Evolutionary conservation across 2,113 vertebrate species (phyloP).

Genomic region (Phoenicopterus ruber): DNA sequence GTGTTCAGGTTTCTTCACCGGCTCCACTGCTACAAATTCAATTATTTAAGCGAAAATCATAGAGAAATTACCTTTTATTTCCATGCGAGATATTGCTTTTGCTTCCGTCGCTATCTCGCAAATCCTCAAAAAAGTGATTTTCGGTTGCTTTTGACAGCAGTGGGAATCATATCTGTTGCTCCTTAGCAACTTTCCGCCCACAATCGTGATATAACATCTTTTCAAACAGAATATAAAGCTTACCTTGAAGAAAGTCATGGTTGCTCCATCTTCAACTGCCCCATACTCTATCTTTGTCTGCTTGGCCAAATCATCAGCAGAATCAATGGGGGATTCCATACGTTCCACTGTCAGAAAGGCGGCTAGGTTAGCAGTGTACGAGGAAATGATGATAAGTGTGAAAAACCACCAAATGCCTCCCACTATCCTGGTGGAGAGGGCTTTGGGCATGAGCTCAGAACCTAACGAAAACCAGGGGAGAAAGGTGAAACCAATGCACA

Average conservation of each 20-base stretch:
- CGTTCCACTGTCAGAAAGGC: constrained; percentile 98
- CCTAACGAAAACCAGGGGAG: constrained; percentile 87
- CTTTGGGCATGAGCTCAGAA: constrained; percentile 99
- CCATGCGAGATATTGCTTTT: too few species aligned
- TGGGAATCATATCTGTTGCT: accelerated
- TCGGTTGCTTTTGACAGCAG: neutral
- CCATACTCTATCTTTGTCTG: constrained; percentile 99
- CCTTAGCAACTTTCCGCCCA: neutral
- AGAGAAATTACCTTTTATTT: neutral
- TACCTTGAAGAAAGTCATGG: constrained; percentile 99
- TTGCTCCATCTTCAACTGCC: constrained; percentile 92
- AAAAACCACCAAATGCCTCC: constrained; percentile 99
- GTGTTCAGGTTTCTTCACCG: neutral
- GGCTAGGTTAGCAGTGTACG: constrained; percentile 98
- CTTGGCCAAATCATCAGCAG: constrained; percentile 96
- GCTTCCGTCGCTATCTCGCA: neutral
- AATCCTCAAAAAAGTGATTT: neutral
- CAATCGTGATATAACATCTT: neutral
- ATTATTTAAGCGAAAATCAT: neutral
- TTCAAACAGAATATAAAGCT: constrained; percentile 20
- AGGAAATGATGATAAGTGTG: constrained; percentile 99
- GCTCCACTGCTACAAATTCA: neutral
- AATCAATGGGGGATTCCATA: constrained; percentile 98
- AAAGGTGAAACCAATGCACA: constrained; percentile 78
- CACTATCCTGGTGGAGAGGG: constrained; percentile 98